Base-by-base conservation (phyloP, 2,888 invertebrate species). In the Oscheius sp. region DNA sequence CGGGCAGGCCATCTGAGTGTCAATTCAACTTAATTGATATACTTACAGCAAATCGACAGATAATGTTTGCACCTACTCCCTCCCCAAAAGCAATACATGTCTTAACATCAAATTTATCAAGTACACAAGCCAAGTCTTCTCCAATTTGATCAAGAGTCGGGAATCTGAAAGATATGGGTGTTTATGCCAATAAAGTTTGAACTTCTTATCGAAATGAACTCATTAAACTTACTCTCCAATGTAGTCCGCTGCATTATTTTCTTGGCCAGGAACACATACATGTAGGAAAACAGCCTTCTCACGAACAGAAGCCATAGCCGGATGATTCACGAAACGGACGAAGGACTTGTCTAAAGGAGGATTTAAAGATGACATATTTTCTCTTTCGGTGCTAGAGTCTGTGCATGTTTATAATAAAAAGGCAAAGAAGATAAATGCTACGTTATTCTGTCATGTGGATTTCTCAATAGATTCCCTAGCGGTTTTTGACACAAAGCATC, bases 21-120 rank as follows among this genome's bases (percentile, higher is more conserved):
- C n/a, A n/a, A n/a, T n/a, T n/a, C 30, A 22, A 30, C 2, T n/a
- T 24, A 12, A 12, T 14, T 17, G 22, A 12, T 26, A 24, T 20
- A 3, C 12, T 41, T 81, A 89, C 89, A 51, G 93, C 93, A 86
- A 93, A 93, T 72, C 94, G 90, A 2, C 93, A 92, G 64, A 93
- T 88, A 57, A 93, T 91, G 87, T 94, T 93, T 70, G 93, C 93
- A 0, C 93, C 93, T 1, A 93, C 93, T 1, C 94, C 94, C 86
- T 93, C 94, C 1, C 93, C 94, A 56, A 94, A 88, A 0, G 93
- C 92, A 61, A 94, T 91, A 12, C 92, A 92, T 86, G 93, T 91
- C 81, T 80, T 74, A 28, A 94, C 91, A 86, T 88, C 92, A 36
- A 93, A 90, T 85, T 92, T 91, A 86, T 93, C 93, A 84, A 93